phyloP scores from a whole-genome alignment of 2,797 vertebrate genomes.

The Siniperca undulata region DNA sequence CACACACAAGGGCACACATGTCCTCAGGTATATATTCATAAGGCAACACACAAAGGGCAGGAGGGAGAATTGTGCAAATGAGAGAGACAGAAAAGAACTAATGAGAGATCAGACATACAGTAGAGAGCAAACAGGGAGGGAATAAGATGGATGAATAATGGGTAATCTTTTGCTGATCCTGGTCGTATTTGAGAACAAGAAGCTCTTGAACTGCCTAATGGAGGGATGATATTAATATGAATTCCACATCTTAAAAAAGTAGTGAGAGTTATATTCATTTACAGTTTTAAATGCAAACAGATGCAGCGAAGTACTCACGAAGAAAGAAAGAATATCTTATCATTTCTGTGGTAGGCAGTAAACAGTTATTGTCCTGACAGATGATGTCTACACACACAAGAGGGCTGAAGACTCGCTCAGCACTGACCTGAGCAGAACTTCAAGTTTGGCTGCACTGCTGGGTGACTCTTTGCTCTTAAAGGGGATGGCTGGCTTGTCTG shows the following conservation, averaged over 20 bases:
- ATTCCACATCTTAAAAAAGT: background rate
- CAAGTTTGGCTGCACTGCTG: conserved; percentile 84
- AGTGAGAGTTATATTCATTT: background rate
- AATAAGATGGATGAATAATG: background rate
- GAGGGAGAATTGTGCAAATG: background rate
- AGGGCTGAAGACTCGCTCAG: background rate
- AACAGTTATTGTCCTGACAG: background rate
- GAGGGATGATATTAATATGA: background rate
- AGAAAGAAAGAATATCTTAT: background rate
- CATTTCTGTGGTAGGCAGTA: background rate
- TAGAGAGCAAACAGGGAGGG: background rate
- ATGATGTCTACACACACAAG: background rate
- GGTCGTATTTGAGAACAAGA: too few species aligned
- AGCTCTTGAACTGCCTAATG: too few species aligned
- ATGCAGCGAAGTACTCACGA: background rate
- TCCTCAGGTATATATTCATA: background rate
- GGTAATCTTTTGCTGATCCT: background rate
- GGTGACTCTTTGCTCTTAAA: conserved; percentile 94
- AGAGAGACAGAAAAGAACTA: background rate
- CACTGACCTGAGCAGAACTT: conserved; percentile 91
- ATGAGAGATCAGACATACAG: background rate
- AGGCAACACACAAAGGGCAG: background rate
- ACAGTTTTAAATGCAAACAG: background rate
- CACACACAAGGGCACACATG: background rate
- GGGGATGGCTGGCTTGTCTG: conserved; percentile 86